Base-by-base conservation (phyloP, 2,113 vertebrate species). In the Perca fluviatilis region DNA sequence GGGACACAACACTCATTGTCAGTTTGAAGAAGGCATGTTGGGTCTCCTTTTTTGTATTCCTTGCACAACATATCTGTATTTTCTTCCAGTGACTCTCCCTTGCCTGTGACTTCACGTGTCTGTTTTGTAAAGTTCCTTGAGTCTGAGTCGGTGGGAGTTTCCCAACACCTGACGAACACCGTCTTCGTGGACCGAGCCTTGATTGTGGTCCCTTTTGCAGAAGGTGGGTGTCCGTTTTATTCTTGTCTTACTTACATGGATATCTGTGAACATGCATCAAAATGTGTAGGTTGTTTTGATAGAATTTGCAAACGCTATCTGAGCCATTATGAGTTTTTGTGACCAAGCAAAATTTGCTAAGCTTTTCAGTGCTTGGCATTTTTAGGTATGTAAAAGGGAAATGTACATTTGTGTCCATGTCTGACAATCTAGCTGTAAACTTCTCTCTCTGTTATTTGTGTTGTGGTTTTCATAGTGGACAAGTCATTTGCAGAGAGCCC, bases 71-170 rank as follows among this genome's bases (percentile, higher is more conserved):
- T 91, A 64, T 92, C 87, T 94, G 94, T 95, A 95, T 92, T 96
- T 94, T 97, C 95, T 89, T 96, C 91, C 95, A 99, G 98, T 97
- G 98, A 99, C 92, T 99, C 98, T 92, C 97, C 98, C 95, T 97
- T 99, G 97, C 98, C 98, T 90, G 98, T 99, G 90, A 99, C 98
- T 83, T 99, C 98, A 86, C 97, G 98, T 93, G 98, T 99, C 92
- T 99, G 98, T 97, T 99, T 99, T 98, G 98, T 99, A 97, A 99
- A 99, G 97, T 99, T 99, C 97, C 97, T 96, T 92, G 98, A 99
- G 90, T 92, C 98, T 14, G 98, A 99, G 91, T 99, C 98, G 2
- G 98, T 99, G 90, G 97, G 98, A 91, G 98, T 99, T 94, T 98
- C 98, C 58, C 98, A 99, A 94, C 98, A 99, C 66, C 96, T 99